These are phyloP conservation scores for Drosophila tripunctata DNA, from an alignment of 2,888 invertebrate genomes.

Conservation along the genomic window DNA sequence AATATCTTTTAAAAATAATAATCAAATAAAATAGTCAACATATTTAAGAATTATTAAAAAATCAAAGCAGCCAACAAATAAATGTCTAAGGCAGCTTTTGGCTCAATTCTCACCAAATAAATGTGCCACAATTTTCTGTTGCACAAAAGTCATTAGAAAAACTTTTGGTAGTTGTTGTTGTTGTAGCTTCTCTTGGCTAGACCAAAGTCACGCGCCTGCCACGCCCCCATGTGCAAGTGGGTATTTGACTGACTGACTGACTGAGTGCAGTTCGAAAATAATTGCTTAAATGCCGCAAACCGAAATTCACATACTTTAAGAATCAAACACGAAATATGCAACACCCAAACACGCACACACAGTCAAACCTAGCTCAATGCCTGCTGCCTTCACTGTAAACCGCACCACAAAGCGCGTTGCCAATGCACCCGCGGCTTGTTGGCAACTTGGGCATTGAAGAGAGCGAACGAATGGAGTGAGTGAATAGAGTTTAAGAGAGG, in stretches of 20 bases:
- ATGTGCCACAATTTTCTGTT: conserved; percentile 38
- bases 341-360: conserved; percentile 15
- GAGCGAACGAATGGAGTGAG: background rate
- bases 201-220: conserved; percentile 63
- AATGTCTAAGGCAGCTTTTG: background rate
- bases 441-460: conserved; percentile 56
- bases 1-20: too few species aligned
- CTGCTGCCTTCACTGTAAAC: conserved; percentile 16
- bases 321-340: conserved; percentile 69
- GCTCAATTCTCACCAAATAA: conserved; percentile 32
- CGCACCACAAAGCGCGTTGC: conserved; percentile 70
- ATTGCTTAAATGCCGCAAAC: conserved; percentile 78
- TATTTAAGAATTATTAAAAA: too few species aligned
- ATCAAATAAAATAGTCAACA: too few species aligned
- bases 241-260: too few species aligned
- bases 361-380: conserved; percentile 2
- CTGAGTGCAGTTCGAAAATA: conserved; percentile 69
- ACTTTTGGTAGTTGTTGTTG: conserved; percentile 52
- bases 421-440: conserved; percentile 68
- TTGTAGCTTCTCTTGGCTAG: conserved; percentile 31
- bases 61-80: too few species aligned
- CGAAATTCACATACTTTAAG: conserved; percentile 74
- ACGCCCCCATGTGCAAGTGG: too few species aligned
- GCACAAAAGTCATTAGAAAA: conserved; percentile 62
- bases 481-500: background rate